Evolutionary conservation across 2,888 invertebrate species (phyloP), one percentile per base, ranked within the genome.

Genomic region (Hyposoter dolosus): DNA sequence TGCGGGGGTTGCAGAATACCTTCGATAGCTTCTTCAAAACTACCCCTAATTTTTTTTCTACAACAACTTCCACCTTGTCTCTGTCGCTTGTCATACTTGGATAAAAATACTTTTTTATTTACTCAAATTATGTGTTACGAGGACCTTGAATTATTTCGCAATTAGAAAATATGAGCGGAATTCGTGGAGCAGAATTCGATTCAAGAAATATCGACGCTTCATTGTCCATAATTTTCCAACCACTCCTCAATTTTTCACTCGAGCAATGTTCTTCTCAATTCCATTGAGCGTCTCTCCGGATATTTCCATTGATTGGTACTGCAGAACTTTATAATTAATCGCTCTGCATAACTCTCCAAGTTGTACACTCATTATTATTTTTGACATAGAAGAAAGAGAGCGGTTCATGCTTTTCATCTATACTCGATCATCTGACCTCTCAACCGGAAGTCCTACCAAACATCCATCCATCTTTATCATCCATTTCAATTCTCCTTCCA

Each of bases 391-490:
- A 23, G 23, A 9, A 40, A 2, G 28, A 3, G 19, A 53, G 45
- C 45, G 35, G 23, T 45, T 45, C 71, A 60, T 23, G 12, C 3
- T 63, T 82, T 32, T 40, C 28, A 3, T 65, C 65, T n/a, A 43
- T 28, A 50, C 69, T 53, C 35, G 23, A 80, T 79, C 47, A 35
- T 63, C 63, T 71, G 40, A 43, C 80, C 81, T 76, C 76, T 84
- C 69, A 78, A 68, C 17, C 56, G 56, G 28, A 60, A 77, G 76
- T 74, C 60, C 50, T 68, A 65, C 53, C 56, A n/a, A 82, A 82
- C 47, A 60, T 69, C 60, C 32, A 43, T 69, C 56, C 32, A 65
- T 47, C 35, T 80, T 71, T 23, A 66, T 15, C 32, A 76, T 63
- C 40, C 7, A 69, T 23, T 23, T 17, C 1, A 28, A 47, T 32